Base-by-base conservation (phyloP, 2,888 invertebrate species). In the Mesorhabditis sp. region DNA sequence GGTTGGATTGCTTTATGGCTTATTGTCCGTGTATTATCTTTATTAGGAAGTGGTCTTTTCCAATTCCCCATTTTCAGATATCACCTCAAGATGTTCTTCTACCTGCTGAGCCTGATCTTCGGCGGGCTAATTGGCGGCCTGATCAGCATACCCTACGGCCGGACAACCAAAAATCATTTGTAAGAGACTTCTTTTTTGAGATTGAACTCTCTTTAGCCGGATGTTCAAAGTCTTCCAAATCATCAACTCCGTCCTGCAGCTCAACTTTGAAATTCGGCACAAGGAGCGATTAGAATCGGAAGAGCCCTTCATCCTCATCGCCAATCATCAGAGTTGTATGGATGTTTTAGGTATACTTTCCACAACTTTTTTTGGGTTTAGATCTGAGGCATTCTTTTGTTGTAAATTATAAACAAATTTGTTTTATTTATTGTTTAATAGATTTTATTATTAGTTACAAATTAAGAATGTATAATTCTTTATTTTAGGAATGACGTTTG, bases 251-350 rank as follows among this genome's bases (percentile, higher is more conserved):
- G 72, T 71, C 43, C 67, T 79, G 62, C 67, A 72, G 2, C 44
- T 80, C 28, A 67, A 67, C n/a, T 74, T 74, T 69, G 68, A 74
- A 7, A 50, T 77, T 4, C 65, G 78, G 42, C 70, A 80, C 71
- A 68, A 62, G 42, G 72, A 76, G 15, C 71, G 72, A 41, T 66
- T 79, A 44, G 67, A 71, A 15, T 69, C 69, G 15, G 70, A 73
- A 43, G 74, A 77, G 58, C 80, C 82, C 4, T 78, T 71, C 66
- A 82, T 85, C 45, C 67, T 86, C 64, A 77, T 86, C 43, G 76
- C 76, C 61, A 85, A 85, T 66, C 85, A 85, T 69, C 85, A 85
- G 72, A 83, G 82, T 62, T 78, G 81, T 43, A 15, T 85, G 43
- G 85, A 86, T 70, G 74, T 84, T 42, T 72, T 79, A 28, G 78